Evolutionary conservation across 2,797 vertebrate species (phyloP), one percentile per base, ranked within the genome.

Genomic region (Oryzias sinensis): DNA sequence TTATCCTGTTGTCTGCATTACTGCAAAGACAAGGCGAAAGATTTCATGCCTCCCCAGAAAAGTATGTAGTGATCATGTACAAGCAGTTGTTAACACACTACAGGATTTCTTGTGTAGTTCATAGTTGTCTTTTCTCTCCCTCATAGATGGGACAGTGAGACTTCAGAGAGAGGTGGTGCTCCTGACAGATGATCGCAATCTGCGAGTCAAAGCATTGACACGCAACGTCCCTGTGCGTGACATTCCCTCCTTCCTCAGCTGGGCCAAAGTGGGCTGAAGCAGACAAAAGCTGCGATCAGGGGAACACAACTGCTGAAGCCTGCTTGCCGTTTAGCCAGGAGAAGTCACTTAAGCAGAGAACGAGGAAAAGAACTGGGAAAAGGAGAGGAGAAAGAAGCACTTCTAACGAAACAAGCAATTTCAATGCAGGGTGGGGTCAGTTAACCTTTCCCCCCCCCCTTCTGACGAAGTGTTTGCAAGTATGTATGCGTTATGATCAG

Each of bases 1-100:
- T 90, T 99, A 58, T 98, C 96, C 52, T 98, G 96, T 83, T 99
- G 97, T 82, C 95, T 99, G 59, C 94, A 98, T 86, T 99, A 98
- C 83, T 99, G 97, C 92, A 96, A 97, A 80, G 97, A 99, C 90
- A 96, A 96, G 76, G 95, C 96, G 25, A 98, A 98, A 84, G 95
- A 98, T 72, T 96, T 96, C 84, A 96, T 97, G 94, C 94, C 96
- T 49, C 85, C 90, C 64, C 94, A 91, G 81, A 97, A 91, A 96
- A 95, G 97, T 98, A 89, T 15, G 82, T 59, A 59, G 14, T 33
- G 8, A 11, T 33, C 18, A 43, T n/a, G 44, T 2, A 17, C 9
- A 15, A 4, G 20, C 6, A 49, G 18, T 59, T 20, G 1, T 40
- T 49, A 11, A 51, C 1, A 3, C 11, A 14, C 43, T 18, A 5